Conservation (phyloP, 1,140 invertebrate species). For the Drosophila elegans region DNA sequence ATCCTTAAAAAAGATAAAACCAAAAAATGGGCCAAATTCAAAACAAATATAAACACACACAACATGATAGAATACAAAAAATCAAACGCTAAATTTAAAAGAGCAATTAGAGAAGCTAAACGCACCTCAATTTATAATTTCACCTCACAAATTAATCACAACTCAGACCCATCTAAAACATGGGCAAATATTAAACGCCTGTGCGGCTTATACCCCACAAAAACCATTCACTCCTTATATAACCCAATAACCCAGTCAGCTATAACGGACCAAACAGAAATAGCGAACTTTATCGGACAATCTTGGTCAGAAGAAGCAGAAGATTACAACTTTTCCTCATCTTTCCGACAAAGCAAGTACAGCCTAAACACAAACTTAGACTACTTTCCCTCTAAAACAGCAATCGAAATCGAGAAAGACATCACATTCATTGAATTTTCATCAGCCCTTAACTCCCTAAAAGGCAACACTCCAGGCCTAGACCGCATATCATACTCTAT, state of each 20-base stretch:
- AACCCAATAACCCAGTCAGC: no score
- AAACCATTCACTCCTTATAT: no score
- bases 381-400: background rate
- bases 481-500: no score
- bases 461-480: background rate
- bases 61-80: background rate
- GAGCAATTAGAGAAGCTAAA: background rate
- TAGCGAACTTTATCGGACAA: background rate
- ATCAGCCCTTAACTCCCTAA: background rate
- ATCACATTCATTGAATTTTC: background rate
- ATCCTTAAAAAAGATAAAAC: background rate
- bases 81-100: background rate
- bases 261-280: background rate
- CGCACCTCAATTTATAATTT: background rate
- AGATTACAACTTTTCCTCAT: background rate
- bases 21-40: no score
- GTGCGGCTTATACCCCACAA: background rate
- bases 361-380: background rate
- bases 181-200: background rate
- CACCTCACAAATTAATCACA: background rate
- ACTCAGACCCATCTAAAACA: background rate
- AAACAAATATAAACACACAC: background rate
- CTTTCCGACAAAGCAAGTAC: background rate
- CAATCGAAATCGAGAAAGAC: background rate
- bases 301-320: slow-evolving; percentile 1